These are phyloP conservation scores for Maniola jurtina DNA, from an alignment of 1,140 invertebrate species.

Conservation along the genomic window DNA sequence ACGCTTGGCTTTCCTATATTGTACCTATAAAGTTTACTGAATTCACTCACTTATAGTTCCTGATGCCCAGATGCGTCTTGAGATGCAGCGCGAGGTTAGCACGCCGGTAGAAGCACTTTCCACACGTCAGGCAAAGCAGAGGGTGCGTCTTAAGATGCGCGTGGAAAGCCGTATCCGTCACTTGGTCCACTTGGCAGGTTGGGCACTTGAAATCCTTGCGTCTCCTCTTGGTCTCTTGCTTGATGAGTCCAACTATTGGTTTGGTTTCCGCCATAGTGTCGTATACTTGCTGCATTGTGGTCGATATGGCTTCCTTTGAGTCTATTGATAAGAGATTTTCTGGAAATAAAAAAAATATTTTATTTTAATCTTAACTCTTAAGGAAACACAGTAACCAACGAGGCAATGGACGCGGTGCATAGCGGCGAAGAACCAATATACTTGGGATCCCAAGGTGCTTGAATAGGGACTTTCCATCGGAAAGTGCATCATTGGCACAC, in stretches of 20 bases:
- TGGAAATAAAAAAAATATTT: conserved; percentile 36
- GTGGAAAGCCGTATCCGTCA: conserved; percentile 81
- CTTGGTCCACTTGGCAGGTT: conserved; percentile 79
- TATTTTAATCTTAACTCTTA: no score
- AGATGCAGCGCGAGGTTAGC: conserved; percentile 87
- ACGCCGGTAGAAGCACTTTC: conserved; percentile 86
- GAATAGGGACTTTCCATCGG: no score
- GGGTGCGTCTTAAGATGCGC: conserved; percentile 88
- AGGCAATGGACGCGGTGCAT: no score
- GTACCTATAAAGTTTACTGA: no score
- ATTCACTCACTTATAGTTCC: conserved; percentile 80
- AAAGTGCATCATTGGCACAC: no score
- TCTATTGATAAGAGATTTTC: conserved; percentile 49
- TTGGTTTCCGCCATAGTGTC: conserved; percentile 54
- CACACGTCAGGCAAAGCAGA: conserved; percentile 87
- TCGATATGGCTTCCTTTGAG: conserved; percentile 50
- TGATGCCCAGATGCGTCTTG: conserved; percentile 88
- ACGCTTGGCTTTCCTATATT: no score
- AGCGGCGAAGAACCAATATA: no score
- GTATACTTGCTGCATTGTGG: conserved; percentile 52
- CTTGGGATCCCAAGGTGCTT: no score
- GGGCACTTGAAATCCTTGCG: conserved; percentile 58
- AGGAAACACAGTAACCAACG: no score
- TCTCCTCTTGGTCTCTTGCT: conserved; percentile 76
- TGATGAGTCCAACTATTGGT: conserved; percentile 70